A percentile compares a stretch with the other conserved stretches of the same genome.
Evolutionary conservation across 2,888 invertebrate genomes (phyloP).

Genomic region (Zaprionus bogoriensis): DNA sequence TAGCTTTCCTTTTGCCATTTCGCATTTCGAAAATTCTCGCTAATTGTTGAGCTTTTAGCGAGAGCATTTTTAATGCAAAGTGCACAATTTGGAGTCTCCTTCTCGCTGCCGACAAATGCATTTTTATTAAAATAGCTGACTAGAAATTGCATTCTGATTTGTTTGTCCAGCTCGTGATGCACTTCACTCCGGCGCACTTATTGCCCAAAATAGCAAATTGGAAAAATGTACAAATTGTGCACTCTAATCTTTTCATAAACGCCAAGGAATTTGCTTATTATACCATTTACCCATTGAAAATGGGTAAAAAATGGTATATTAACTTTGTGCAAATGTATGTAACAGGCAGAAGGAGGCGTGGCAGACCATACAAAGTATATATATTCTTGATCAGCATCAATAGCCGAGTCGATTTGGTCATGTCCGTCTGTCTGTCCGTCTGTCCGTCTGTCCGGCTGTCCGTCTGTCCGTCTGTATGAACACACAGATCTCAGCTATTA

Average conservation of each 20-base stretch:
- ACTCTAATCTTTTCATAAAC: neutral
- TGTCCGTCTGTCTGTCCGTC: no score
- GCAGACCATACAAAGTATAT: no score
- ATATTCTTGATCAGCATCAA: no score
- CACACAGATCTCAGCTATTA: no score
- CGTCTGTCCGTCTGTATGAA: no score
- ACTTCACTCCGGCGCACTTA: conserved; percentile 13
- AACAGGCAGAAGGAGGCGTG: no score
- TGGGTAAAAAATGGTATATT: no score
- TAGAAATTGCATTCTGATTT: conserved; percentile 40
- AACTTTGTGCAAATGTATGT: no score
- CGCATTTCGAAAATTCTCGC: conserved; percentile 72
- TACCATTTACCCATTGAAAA: no score
- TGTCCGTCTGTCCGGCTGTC: no score
- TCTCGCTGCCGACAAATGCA: conserved; percentile 32
- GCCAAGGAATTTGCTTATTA: neutral
- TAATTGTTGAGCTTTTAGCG: conserved; percentile 77
- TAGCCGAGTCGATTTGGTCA: no score
- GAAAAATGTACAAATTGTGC: conserved; percentile 28
- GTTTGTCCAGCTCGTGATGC: conserved; percentile 31
- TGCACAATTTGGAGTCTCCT: conserved; percentile 39
- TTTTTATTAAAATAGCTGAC: conserved; percentile 48
- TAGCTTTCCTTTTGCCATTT: conserved; percentile 47
- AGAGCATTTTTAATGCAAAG: conserved; percentile 76
- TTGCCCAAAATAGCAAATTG: no score